Conservation (phyloP, 2,888 invertebrate species). For the Seladonia tumulorum region DNA sequence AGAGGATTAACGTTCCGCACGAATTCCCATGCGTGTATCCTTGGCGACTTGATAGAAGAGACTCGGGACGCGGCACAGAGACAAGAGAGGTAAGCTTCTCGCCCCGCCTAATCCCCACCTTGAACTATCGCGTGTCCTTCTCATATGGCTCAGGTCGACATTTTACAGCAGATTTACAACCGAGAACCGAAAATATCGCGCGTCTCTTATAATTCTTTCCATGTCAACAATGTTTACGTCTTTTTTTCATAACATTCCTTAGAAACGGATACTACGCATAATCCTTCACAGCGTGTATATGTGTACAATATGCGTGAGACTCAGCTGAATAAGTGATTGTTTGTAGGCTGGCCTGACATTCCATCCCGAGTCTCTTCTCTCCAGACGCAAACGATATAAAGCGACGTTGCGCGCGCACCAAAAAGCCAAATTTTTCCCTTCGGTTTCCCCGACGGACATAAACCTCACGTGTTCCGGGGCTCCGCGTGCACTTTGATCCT, state of each 20-base stretch:
- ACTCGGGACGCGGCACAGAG: not conserved
- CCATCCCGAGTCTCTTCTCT: too few relatives aligned
- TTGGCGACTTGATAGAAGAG: not conserved
- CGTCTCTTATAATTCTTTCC: too few relatives aligned
- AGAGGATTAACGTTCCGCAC: conserved; percentile 59
- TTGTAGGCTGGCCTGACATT: too few relatives aligned
- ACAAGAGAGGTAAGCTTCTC: not conserved
- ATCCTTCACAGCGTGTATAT: too few relatives aligned
- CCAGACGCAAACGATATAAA: too few relatives aligned
- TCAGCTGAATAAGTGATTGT: too few relatives aligned
- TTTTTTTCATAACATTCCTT: too few relatives aligned
- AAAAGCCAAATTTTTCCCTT: not conserved
- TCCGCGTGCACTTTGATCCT: not conserved
- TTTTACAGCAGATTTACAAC: not conserved
- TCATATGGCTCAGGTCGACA: not conserved
- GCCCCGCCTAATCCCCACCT: not conserved
- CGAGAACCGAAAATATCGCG: too few relatives aligned
- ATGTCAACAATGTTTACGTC: too few relatives aligned
- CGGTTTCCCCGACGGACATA: not conserved
- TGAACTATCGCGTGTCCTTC: not conserved
- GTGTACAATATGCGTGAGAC: not conserved
- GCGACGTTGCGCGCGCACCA: not conserved
- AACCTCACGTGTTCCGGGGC: not conserved
- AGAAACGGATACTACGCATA: too few relatives aligned
- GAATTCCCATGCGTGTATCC: conserved; percentile 33